Percentiles rank a stretch among this genome's conserved stretches.
Evolutionary conservation across 2,797 vertebrate genomes (phyloP).

Genomic region (Huso huso): DNA sequence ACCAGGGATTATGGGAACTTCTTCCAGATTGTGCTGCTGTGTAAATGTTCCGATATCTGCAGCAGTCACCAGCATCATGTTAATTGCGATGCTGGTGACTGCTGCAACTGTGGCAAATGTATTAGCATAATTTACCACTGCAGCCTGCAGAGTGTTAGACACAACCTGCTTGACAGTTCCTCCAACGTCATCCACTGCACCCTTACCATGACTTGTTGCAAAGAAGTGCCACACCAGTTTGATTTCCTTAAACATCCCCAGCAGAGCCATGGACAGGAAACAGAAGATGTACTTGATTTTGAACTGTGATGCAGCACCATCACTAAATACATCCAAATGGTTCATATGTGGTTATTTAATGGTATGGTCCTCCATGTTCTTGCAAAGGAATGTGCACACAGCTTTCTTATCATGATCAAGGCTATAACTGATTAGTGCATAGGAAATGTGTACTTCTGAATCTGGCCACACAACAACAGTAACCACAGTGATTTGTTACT

Average conservation of each 20-base stretch:
- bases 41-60: slow-evolving; percentile 1
- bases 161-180: slow-evolving; percentile 4
- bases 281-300: too few relatives aligned
- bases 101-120: neutral
- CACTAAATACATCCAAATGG: neutral
- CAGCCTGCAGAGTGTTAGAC: neutral
- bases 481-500: neutral
- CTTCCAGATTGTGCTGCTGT: slow-evolving; percentile 3
- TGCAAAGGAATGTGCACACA: slow-evolving; percentile 2
- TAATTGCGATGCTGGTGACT: neutral
- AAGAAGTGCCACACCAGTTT: slow-evolving; percentile 5
- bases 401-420: slow-evolving; percentile 9
- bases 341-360: neutral
- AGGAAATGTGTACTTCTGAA: neutral
- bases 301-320: too few relatives aligned
- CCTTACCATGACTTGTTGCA: slow-evolving; percentile 8
- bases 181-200: slow-evolving; percentile 3
- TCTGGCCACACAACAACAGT: neutral
- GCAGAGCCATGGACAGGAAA: neutral
- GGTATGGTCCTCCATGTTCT: neutral
- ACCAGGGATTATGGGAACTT: neutral
- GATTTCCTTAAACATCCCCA: slow-evolving; percentile 1
- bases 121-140: neutral
- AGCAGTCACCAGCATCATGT: slow-evolving; percentile 4
- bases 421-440: slow-evolving; percentile 2